Evolutionary conservation across 1,140 invertebrate species (phyloP).

Genomic region (Cyrtorhinus lividipennis): DNA sequence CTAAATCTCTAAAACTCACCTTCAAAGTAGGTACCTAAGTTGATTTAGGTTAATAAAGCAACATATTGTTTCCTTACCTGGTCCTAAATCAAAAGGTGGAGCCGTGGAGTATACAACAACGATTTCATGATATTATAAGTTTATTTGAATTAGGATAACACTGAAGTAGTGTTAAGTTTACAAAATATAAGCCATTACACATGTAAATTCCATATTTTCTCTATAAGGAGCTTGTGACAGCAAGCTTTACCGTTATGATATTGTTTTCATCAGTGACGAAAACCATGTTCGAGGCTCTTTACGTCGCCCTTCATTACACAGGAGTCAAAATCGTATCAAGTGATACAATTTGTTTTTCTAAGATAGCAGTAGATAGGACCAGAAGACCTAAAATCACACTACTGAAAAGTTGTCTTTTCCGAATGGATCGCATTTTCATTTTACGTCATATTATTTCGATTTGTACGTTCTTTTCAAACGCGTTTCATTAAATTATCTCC

Average conservation of each 20-base stretch:
- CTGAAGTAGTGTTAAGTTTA: background rate
- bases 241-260: background rate
- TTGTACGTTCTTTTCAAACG: background rate
- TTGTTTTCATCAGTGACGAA: background rate
- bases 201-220: background rate
- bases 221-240: background rate
- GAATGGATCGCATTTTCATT: background rate
- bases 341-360: background rate
- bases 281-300: background rate
- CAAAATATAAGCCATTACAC: slow-evolving; percentile 2
- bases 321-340: background rate
- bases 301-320: background rate
- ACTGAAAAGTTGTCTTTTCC: background rate
- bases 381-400: background rate
- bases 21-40: too few species aligned
- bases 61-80: too few species aligned
- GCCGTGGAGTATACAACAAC: too few species aligned
- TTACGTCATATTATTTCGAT: too few species aligned
- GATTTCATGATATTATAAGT: background rate
- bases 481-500: background rate
- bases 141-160: background rate
- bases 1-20: too few species aligned
- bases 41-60: too few species aligned
- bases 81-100: too few species aligned
- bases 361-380: background rate